phyloP scores from a whole-genome alignment of 2,113 vertebrate species.

The Otus sunia region DNA sequence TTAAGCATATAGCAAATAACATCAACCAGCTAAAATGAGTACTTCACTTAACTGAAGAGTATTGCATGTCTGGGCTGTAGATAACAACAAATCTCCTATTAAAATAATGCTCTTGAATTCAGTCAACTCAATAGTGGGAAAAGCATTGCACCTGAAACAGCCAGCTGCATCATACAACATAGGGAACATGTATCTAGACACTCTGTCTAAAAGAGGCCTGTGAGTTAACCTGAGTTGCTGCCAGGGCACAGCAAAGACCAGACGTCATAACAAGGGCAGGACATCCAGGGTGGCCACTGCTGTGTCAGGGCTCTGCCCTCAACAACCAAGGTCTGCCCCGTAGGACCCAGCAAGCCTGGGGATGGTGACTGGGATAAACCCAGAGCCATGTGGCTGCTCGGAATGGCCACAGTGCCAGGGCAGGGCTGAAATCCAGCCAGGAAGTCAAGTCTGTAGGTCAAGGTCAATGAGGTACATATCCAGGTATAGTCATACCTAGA shows the following conservation, averaged over 20 bases:
- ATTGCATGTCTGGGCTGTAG: not conserved
- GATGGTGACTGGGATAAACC: not conserved
- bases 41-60: not conserved
- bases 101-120: not conserved
- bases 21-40: not conserved
- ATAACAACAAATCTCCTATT: not conserved
- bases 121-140: not conserved
- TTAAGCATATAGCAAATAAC: not conserved
- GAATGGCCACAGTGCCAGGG: not conserved
- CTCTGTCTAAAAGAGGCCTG: fast-evolving
- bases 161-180: not conserved
- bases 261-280: not conserved
- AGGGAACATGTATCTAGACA: not conserved
- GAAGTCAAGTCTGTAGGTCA: not conserved
- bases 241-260: not conserved
- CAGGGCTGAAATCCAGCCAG: not conserved
- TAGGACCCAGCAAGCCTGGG: not conserved
- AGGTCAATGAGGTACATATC: not conserved
- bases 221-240: not conserved
- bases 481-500: not conserved
- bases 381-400: fast-evolving
- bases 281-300: too few relatives aligned
- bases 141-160: not conserved
- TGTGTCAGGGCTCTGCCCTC: not conserved
- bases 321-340: not conserved